Conservation (phyloP, 2,113 vertebrate species). For the Phocoena phocoena region DNA sequence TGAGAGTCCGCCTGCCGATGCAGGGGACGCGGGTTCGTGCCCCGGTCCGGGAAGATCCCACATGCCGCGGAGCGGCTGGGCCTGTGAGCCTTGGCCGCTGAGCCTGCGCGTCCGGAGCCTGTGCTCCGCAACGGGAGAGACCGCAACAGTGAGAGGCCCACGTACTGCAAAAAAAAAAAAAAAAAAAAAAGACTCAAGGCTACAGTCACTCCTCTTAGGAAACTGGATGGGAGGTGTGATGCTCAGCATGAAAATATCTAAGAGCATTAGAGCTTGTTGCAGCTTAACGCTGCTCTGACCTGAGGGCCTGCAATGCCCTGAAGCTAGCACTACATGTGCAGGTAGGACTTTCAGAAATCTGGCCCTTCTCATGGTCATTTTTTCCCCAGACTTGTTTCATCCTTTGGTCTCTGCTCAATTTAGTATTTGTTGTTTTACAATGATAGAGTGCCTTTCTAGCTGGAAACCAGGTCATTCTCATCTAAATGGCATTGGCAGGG, state of each 20-base stretch:
- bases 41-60: fast-evolving
- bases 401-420: conserved; percentile 9
- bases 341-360: neutral
- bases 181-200: neutral
- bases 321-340: neutral
- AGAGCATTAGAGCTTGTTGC: neutral
- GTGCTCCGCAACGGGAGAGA: too few relatives aligned
- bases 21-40: too few relatives aligned
- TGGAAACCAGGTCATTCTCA: conserved; percentile 14
- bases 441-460: neutral
- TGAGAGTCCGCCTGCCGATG: too few relatives aligned
- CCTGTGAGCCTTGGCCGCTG: too few relatives aligned
- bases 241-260: neutral
- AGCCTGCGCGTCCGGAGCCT: too few relatives aligned
- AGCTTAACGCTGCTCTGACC: neutral
- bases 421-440: neutral
- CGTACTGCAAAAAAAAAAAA: too few relatives aligned
- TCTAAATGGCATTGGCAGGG: neutral
- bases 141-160: too few relatives aligned
- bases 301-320: neutral
- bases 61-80: too few relatives aligned
- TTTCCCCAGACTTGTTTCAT: neutral
- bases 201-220: neutral
- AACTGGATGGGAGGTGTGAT: neutral
- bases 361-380: neutral